Conservation (phyloP, 2,797 vertebrate species). For the Pristis pectinata region DNA sequence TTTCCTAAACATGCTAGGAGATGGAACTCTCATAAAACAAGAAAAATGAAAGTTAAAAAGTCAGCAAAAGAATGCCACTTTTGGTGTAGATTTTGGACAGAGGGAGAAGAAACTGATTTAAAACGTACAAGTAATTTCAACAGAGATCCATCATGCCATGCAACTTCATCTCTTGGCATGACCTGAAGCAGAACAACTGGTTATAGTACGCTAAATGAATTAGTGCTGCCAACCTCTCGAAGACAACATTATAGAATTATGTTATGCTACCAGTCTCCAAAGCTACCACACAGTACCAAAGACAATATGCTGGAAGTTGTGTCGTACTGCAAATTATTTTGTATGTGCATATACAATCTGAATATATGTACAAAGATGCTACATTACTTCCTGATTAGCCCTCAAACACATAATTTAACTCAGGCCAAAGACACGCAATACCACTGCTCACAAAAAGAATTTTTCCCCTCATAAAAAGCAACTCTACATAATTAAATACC, state of each 20-base stretch:
- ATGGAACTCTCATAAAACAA: no score
- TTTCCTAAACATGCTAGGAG: not conserved
- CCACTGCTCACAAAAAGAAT: not conserved
- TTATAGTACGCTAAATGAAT: not conserved
- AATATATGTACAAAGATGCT: not conserved
- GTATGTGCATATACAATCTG: not conserved
- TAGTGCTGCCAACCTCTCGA: not conserved
- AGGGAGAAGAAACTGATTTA: not conserved
- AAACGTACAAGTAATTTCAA: not conserved
- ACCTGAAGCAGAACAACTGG: not conserved
- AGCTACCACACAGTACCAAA: not conserved
- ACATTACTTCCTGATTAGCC: not conserved
- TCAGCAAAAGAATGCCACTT: not conserved
- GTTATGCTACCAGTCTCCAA: not conserved
- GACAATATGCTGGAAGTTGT: not conserved
- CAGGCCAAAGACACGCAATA: not conserved
- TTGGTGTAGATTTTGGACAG: not conserved
- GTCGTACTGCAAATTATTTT: not conserved
- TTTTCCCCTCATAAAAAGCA: not conserved
- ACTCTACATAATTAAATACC: not conserved
- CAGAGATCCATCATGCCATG: not conserved
- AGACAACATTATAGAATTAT: not conserved
- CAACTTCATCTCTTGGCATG: not conserved
- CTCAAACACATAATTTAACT: not conserved
- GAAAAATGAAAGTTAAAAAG: not conserved